Conservation (phyloP, 1,140 invertebrate genomes). For the Zaprionus lachaisei region DNA sequence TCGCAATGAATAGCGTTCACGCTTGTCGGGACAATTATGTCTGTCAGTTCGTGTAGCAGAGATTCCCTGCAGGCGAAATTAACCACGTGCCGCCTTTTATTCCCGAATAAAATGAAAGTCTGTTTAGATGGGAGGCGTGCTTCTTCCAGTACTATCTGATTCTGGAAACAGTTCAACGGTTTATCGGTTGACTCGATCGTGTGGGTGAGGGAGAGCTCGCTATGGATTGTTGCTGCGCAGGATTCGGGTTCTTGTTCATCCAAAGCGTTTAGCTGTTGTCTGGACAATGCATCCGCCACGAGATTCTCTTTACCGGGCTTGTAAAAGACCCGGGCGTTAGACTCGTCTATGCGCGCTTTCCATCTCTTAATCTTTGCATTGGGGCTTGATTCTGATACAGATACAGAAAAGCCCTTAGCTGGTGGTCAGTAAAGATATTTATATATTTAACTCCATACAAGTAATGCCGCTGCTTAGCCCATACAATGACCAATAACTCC, state of each 20-base stretch:
- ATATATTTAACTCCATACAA: conserved; percentile 5
- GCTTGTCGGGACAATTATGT: background rate
- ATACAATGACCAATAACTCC: conserved; percentile 1
- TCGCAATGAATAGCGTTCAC: conserved; percentile 7
- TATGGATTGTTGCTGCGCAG: background rate
- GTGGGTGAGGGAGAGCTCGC: background rate
- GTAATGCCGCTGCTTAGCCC: background rate
- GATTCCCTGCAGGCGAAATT: background rate
- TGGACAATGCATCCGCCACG: conserved; percentile 59
- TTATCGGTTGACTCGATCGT: background rate
- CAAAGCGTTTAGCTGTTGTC: conserved; percentile 28
- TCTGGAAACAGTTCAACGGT: conserved; percentile 15
- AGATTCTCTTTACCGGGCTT: conserved; percentile 67
- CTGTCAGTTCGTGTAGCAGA: background rate
- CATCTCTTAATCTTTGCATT: conserved; percentile 34
- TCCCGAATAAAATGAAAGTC: background rate
- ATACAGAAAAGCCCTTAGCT: conserved; percentile 25
- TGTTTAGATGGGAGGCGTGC: background rate
- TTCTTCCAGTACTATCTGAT: conserved; percentile 6
- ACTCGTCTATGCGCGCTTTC: conserved; percentile 32
- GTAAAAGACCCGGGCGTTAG: conserved; percentile 52
- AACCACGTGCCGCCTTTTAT: background rate
- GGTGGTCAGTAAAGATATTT: conserved; percentile 26
- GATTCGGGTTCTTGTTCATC: background rate
- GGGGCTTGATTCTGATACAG: conserved; percentile 29